Evolutionary conservation across 2,113 vertebrate species (phyloP).

Genomic region (Uria lomvia): DNA sequence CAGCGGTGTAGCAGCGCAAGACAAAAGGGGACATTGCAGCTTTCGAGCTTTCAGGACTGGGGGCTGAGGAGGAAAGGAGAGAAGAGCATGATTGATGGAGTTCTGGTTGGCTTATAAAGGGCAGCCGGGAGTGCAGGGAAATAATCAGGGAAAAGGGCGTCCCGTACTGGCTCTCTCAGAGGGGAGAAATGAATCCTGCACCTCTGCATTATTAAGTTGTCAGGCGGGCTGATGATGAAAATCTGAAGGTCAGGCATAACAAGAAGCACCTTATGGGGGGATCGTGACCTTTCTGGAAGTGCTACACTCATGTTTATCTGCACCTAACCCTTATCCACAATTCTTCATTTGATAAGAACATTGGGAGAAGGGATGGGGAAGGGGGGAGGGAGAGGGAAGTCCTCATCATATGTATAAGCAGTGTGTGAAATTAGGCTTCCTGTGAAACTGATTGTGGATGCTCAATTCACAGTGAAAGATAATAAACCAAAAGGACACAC

Average conservation of each 20-base stretch:
- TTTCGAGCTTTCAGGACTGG: constrained; percentile 68
- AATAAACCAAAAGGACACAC: constrained; percentile 81
- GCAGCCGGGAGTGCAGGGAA: constrained; percentile 91
- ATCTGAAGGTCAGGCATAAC: constrained; percentile 99
- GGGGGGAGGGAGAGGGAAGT: constrained; percentile 27
- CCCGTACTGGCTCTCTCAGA: constrained; percentile 82
- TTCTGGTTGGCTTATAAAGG: constrained; percentile 97
- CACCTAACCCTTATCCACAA: constrained; percentile 98
- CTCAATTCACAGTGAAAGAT: constrained; percentile 76
- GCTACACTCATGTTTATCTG: constrained; percentile 99
- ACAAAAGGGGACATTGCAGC: constrained; percentile 81
- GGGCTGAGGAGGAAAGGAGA: constrained; percentile 79
- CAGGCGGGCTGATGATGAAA: constrained; percentile 96
- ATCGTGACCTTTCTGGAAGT: constrained; percentile 91
- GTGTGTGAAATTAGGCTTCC: constrained; percentile 78
- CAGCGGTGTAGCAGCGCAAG: constrained; percentile 59
- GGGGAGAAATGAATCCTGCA: constrained; percentile 87
- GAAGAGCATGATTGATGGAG: constrained; percentile 95
- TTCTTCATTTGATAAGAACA: constrained; percentile 99
- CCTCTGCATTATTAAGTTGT: constrained; percentile 96
- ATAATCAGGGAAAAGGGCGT: constrained; percentile 97
- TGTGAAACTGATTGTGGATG: constrained; percentile 74
- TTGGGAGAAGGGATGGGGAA: constrained; percentile 48
- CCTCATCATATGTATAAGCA: constrained; percentile 76
- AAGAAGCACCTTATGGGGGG: constrained; percentile 96